These are phyloP conservation scores for Mellilla xanthometata DNA, from an alignment of 2,888 invertebrate genomes.

Conservation along the genomic window DNA sequence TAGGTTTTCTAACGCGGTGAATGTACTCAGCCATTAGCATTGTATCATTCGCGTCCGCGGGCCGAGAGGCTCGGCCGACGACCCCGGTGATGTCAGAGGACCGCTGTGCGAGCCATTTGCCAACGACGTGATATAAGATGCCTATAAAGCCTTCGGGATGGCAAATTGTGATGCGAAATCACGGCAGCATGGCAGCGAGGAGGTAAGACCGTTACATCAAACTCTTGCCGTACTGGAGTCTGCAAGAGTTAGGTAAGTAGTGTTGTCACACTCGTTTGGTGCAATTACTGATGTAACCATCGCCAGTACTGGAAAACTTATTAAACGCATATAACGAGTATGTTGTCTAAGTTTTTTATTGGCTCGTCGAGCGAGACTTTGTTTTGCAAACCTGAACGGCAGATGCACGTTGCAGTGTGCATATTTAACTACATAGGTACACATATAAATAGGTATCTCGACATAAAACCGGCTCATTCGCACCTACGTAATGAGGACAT, in stretches of 20 bases:
- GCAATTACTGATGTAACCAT: constrained; percentile 69
- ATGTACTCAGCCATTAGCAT: constrained; percentile 75
- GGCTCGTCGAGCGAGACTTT: constrained; percentile 9
- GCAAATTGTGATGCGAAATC: constrained; percentile 55
- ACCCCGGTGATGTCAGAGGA: constrained; percentile 67
- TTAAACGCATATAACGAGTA: constrained; percentile 25
- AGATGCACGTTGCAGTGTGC: constrained; percentile 22
- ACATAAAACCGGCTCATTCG: constrained; percentile 4
- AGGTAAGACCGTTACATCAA: constrained; percentile 63
- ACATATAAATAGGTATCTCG: not conserved
- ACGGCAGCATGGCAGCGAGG: constrained; percentile 42
- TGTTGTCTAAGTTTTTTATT: constrained; percentile 17
- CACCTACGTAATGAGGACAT: not conserved
- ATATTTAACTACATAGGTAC: not conserved
- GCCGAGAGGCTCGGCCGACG: constrained; percentile 57
- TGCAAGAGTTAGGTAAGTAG: constrained; percentile 71
- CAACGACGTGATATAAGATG: constrained; percentile 47
- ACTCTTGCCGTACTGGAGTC: constrained; percentile 51
- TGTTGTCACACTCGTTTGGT: constrained; percentile 73
- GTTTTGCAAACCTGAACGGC: constrained; percentile 26
- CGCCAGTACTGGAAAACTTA: constrained; percentile 35
- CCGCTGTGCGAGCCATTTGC: constrained; percentile 48
- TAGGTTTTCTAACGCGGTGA: constrained; percentile 80
- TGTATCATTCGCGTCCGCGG: constrained; percentile 68
- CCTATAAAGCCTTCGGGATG: constrained; percentile 44